A percentile compares a stretch with the other conserved stretches of the same genome.
Evolutionary conservation across 53 echinoderm and acorn worm genomes (phyloP).

Genomic region (Pentamera pediparva): DNA sequence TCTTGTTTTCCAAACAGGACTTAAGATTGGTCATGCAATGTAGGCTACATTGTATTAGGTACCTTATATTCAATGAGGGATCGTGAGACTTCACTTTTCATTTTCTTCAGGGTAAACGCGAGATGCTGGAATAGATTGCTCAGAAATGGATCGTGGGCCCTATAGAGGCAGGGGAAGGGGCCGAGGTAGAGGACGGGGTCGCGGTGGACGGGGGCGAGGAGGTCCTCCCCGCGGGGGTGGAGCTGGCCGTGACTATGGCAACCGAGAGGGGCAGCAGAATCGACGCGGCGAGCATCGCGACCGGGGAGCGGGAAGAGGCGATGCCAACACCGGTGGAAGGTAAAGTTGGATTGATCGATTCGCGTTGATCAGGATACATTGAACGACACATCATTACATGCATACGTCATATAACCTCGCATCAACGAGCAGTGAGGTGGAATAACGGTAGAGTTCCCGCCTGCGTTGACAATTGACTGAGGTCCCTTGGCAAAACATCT

Average conservation of each 20-base stretch:
- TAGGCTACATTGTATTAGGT: too few species aligned
- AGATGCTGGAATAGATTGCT: neutral
- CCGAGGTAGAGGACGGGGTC: slow-evolving; percentile 17
- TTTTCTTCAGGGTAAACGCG: too few species aligned
- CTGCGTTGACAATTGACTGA: too few species aligned
- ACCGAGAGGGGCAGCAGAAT: neutral
- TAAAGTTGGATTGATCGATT: neutral
- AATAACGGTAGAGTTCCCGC: too few species aligned
- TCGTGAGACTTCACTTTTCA: too few species aligned
- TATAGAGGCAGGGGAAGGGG: neutral
- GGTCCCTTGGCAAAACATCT: too few species aligned
- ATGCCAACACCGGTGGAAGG: neutral
- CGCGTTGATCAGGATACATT: neutral
- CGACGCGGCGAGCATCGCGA: neutral
- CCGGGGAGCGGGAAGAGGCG: neutral
- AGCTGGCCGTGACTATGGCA: neutral
- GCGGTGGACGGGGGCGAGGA: slow-evolving; percentile 8
- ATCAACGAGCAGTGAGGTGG: too few species aligned
- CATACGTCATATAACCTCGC: too few species aligned
- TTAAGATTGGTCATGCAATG: too few species aligned
- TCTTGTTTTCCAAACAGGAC: too few species aligned
- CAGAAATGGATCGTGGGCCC: neutral
- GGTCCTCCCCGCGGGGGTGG: neutral
- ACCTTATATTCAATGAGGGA: too few species aligned
- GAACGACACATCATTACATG: too few species aligned